phyloP scores from a whole-genome alignment of 2,113 vertebrate species.

The Prionailurus bengalensis region DNA sequence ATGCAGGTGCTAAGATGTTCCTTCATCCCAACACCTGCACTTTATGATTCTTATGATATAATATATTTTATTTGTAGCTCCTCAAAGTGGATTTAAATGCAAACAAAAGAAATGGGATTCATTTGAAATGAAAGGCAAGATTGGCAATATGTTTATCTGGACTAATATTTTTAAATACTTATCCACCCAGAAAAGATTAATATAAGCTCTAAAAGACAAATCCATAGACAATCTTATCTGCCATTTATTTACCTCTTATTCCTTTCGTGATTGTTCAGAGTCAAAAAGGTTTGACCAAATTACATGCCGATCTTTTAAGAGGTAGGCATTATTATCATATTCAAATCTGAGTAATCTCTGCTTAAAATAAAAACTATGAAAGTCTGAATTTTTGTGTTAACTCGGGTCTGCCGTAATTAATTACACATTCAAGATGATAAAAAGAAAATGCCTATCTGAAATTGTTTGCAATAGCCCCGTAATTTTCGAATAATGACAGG shows the following conservation, averaged over 20 bases:
- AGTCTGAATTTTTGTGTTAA: not conserved
- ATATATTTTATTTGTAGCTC: slow-evolving; percentile 80
- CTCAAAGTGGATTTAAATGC: slow-evolving; percentile 74
- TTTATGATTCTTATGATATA: slow-evolving; percentile 80
- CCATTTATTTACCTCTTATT: slow-evolving; percentile 48
- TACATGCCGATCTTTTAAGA: not conserved
- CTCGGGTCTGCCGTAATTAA: not conserved
- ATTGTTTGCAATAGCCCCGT: not conserved
- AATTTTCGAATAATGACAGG: slow-evolving; percentile 49
- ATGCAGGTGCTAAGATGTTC: slow-evolving; percentile 67
- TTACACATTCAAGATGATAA: slow-evolving; percentile 46
- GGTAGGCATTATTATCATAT: not conserved
- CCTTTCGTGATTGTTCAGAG: slow-evolving; percentile 47
- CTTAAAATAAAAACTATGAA: not conserved
- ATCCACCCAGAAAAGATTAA: slow-evolving; percentile 68
- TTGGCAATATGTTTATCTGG: slow-evolving; percentile 67
- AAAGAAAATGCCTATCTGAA: slow-evolving; percentile 39
- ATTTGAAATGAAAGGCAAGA: slow-evolving; percentile 73
- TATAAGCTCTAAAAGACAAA: slow-evolving; percentile 68
- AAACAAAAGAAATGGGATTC: slow-evolving; percentile 77
- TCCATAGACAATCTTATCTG: not conserved
- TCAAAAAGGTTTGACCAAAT: slow-evolving; percentile 53
- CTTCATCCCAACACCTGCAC: slow-evolving; percentile 74
- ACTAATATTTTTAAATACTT: slow-evolving; percentile 78
- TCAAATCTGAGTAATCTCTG: not conserved